Conservation (phyloP, 2,113 vertebrate genomes). For the Fregata magnificens region DNA sequence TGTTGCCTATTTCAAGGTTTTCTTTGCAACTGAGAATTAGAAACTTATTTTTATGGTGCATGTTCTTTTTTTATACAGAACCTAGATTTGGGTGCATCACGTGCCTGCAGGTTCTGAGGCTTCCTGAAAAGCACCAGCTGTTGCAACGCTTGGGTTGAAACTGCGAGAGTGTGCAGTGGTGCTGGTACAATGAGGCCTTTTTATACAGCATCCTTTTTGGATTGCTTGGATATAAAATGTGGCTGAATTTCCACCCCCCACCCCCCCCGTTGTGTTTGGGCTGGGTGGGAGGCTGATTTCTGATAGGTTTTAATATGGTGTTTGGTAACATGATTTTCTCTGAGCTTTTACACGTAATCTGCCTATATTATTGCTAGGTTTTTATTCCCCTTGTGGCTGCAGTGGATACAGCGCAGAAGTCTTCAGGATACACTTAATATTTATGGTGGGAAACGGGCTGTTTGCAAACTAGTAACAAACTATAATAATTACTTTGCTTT, state of each 20-base stretch:
- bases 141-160: not conserved
- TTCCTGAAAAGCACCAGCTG: not conserved
- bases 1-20: not conserved
- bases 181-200: not conserved
- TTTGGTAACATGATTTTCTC: not conserved
- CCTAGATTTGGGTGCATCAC: not conserved
- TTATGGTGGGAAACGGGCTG: not conserved
- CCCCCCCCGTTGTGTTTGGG: not conserved
- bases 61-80: not conserved
- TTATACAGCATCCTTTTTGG: not conserved
- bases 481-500: not conserved
- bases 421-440: not conserved
- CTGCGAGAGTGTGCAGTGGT: not conserved
- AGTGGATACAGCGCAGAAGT: not conserved
- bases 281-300: not conserved
- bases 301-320: not conserved
- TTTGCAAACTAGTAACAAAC: conserved; percentile 5
- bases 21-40: not conserved
- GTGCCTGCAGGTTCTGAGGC: not conserved
- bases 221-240: not conserved
- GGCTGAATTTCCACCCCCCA: too few relatives aligned
- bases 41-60: not conserved
- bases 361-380: not conserved
- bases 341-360: not conserved
- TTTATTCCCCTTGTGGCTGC: not conserved